Evolutionary conservation across 2,888 invertebrate genomes (phyloP), one percentile per base, ranked within the genome.

Genomic region (Tanytarsus gracilentus): DNA sequence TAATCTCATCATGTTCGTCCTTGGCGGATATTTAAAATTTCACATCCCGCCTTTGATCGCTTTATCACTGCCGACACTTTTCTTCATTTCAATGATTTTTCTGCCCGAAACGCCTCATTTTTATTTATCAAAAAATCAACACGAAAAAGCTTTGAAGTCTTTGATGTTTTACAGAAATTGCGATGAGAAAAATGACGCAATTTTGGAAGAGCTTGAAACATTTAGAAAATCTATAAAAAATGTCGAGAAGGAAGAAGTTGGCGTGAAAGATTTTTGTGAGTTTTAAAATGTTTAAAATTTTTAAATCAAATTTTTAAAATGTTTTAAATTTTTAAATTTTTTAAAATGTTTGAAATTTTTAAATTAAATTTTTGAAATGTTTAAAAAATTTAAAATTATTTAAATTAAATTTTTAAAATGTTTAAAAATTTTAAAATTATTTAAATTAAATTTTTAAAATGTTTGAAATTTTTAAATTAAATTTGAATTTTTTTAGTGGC

Each of bases 91-190:
- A 0, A 40, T 64, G n/a, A 8, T 63, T 9, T 61, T 61, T 7
- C 56, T 65, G 7, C 64, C 63, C 9, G 65, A 64, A 58, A 65
- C 65, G 23, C 55, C 64, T 23, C 64, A 64, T 27, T 63, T 52
- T 53, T 51, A 63, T 5, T 26, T 64, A n/a, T 40, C 48, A 11
- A 56, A 62, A 8, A 44, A 58, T 14, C 52, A 62, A 11, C 53
- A 61, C 18, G 51, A 61, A 5, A 59, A 60, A n/a, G 64, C 63
- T 1, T 61, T 61, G 33, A 56, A 59, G 23, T 64, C 65, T 2
- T 29, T 65, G 6, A 59, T 27, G 33, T 65, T 64, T 49, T 65
- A 65, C 44, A 64, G 63, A 58, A 9, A 61, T 3, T 53, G 61
- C n/a, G n/a, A 33, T 2, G 26, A 50, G 2, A 40, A 51, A 11